Evolutionary conservation across 2,113 vertebrate species (phyloP).

Genomic region (Carassius carassius): DNA sequence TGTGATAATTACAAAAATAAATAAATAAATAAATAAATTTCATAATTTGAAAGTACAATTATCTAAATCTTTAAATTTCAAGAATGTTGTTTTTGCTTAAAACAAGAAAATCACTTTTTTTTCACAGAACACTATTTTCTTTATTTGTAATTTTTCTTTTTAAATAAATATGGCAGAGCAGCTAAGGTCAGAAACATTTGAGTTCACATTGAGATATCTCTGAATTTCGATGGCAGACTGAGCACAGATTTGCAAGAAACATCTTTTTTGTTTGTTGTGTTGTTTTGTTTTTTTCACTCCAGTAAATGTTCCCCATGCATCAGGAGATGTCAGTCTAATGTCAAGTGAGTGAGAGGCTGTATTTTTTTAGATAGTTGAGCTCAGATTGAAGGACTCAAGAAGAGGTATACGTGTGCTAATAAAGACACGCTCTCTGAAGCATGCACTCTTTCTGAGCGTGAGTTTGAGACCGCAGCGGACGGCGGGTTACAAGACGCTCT

Average conservation of each 20-base stretch:
- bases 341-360: background rate
- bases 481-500: background rate
- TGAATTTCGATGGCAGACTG: background rate
- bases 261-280: too few relatives aligned
- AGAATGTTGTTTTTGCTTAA: too few relatives aligned
- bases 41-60: too few relatives aligned
- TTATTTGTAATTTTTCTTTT: too few relatives aligned
- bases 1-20: background rate
- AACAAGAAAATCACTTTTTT: too few relatives aligned
- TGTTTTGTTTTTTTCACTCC: background rate
- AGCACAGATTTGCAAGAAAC: background rate
- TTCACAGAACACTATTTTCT: too few relatives aligned
- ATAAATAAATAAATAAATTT: background rate
- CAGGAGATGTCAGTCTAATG: background rate
- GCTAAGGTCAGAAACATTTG: background rate
- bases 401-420: background rate
- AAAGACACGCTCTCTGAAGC: constrained; percentile 28
- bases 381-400: background rate
- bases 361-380: constrained; percentile 11
- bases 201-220: background rate
- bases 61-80: too few relatives aligned
- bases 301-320: background rate
- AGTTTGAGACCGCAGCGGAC: background rate
- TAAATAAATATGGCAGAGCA: too few relatives aligned
- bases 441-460: background rate